Percentiles rank a stretch among this genome's conserved stretches.
Conservation (phyloP, 2,797 vertebrate species). For the Ambastaia sidthimunki region DNA sequence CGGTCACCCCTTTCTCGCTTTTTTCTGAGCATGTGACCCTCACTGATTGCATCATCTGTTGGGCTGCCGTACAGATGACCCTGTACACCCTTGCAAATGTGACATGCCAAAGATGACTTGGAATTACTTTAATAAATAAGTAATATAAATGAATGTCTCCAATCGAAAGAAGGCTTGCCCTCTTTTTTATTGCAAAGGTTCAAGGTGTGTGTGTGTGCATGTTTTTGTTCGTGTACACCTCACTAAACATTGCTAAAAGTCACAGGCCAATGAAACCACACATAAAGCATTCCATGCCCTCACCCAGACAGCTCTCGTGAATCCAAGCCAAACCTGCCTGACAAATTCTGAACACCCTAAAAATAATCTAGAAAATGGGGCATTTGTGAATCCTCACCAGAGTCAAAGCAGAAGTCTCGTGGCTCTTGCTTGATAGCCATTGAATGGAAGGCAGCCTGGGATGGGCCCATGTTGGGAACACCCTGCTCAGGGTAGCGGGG, state of each 20-base stretch:
- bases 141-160: too few species aligned
- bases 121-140: too few species aligned
- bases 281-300: conserved; percentile 70
- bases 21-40: too few species aligned
- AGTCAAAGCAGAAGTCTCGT: conserved; percentile 93
- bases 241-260: conserved; percentile 68
- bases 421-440: conserved; percentile 97
- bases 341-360: conserved; percentile 12
- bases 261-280: conserved; percentile 64
- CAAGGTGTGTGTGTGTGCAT: conserved; percentile 21
- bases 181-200: conserved; percentile 49
- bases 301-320: conserved; percentile 28
- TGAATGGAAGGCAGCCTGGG: conserved; percentile 82
- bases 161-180: too few species aligned
- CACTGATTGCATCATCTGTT: conserved; percentile 35
- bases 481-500: conserved; percentile 87
- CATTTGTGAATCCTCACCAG: conserved; percentile 79
- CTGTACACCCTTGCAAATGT: conserved; percentile 43
- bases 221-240: conserved; percentile 55
- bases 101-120: conserved; percentile 77
- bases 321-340: conserved; percentile 32
- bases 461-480: conserved; percentile 79
- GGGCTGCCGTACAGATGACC: background rate
- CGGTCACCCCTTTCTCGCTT: conserved; percentile 52
- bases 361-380: background rate